Evolutionary conservation across 2,797 vertebrate species (phyloP).

Genomic region (Gila robusta): DNA sequence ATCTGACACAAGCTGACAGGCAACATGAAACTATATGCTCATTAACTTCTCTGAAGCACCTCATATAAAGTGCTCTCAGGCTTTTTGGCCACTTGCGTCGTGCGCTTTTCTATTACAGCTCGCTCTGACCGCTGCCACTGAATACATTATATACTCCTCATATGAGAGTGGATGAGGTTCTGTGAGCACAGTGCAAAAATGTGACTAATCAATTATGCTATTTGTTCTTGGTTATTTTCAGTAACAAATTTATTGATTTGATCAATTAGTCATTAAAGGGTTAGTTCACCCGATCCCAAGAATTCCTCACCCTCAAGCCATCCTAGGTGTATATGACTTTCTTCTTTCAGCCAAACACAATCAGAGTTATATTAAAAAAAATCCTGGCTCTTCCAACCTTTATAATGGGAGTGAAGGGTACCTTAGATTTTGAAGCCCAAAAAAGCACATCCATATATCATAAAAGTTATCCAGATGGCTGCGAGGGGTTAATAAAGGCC

Average conservation of each 20-base stretch:
- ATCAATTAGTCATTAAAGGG: neutral
- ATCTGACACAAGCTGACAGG: neutral
- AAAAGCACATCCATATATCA: no score
- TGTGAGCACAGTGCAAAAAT: neutral
- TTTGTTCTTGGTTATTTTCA: neutral
- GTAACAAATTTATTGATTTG: neutral
- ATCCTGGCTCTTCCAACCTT: no score
- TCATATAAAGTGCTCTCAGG: neutral
- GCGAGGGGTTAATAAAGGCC: no score
- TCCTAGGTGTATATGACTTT: no score
- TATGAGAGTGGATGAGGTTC: neutral
- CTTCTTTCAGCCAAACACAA: no score
- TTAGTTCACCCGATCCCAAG: no score
- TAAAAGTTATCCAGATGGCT: no score
- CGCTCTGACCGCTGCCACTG: neutral
- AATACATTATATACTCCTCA: neutral
- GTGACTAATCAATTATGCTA: no score
- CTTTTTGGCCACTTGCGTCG: neutral
- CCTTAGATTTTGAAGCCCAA: no score
- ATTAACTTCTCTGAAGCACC: neutral
- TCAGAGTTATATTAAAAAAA: no score
- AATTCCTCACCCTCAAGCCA: no score
- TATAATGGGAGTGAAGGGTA: no score
- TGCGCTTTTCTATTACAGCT: neutral
- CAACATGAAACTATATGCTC: neutral